A percentile compares a stretch with the other conserved stretches of the same genome.
Evolutionary conservation across 2,888 invertebrate genomes (phyloP).

Genomic region (Acronicta leporina): DNA sequence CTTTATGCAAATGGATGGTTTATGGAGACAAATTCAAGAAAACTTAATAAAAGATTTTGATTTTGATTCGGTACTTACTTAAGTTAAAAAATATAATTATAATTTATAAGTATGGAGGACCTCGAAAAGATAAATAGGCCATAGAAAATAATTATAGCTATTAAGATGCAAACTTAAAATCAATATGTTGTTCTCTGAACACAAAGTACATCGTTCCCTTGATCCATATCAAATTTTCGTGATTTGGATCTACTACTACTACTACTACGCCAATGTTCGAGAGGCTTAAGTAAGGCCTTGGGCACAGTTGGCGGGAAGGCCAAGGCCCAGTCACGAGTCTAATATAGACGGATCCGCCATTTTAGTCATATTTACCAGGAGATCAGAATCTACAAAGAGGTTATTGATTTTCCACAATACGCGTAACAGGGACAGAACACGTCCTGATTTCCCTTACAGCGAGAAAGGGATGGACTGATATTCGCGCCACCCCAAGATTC

Average conservation of each 20-base stretch:
- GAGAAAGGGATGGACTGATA: conserved; percentile 32
- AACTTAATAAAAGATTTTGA: no score
- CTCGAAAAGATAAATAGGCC: no score
- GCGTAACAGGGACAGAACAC: conserved; percentile 29
- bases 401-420: conserved; percentile 60
- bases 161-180: no score
- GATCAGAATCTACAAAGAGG: conserved; percentile 59
- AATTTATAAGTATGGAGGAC: no score
- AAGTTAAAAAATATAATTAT: no score
- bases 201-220: not conserved
- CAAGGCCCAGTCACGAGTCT: conserved; percentile 25
- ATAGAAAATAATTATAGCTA: no score
- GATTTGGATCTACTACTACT: no score
- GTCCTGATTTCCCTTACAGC: conserved; percentile 4
- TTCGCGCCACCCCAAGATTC: not conserved
- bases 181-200: no score
- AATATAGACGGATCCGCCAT: conserved; percentile 75
- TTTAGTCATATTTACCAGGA: conserved; percentile 74
- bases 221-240: not conserved
- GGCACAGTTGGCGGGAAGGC: not conserved
- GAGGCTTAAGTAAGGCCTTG: not conserved
- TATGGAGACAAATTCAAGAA: not conserved
- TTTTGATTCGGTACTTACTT: no score
- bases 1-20: not conserved
- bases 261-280: no score